A percentile compares a stretch with the other conserved stretches of the same genome.
These are phyloP conservation scores for Bettongia penicillata DNA, from an alignment of 2,113 vertebrate species.

Conservation along the genomic window DNA sequence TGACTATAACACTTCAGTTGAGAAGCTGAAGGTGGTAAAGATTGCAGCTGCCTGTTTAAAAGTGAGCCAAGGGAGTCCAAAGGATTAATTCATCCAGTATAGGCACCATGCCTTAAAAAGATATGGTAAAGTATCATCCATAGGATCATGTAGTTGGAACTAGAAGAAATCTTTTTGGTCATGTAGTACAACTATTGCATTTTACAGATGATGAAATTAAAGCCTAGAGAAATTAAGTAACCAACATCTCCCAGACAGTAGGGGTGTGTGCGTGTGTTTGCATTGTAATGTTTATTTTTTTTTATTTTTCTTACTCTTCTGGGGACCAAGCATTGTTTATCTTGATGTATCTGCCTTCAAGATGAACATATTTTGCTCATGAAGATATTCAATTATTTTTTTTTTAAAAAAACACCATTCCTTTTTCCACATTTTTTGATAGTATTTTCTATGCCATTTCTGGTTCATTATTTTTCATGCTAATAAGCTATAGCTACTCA, in stretches of 20 bases:
- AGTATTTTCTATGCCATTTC: not conserved
- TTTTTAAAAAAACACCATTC: not conserved
- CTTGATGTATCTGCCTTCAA: not conserved
- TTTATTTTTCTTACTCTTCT: not conserved
- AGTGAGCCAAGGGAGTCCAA: not conserved
- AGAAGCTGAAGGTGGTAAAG: not conserved
- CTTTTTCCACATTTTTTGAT: not conserved
- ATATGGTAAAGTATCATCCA: not conserved
- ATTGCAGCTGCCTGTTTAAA: not conserved
- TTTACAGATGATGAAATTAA: not conserved
- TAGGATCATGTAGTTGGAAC: not conserved
- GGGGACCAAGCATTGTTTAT: not conserved
- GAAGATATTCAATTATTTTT: not conserved
- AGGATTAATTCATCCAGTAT: not conserved
- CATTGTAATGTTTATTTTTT: not conserved
- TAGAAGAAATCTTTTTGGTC: not conserved
- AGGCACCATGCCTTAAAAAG: not conserved
- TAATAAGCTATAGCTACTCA: not conserved
- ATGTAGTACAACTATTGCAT: not conserved
- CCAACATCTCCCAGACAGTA: not conserved
- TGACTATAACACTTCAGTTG: not conserved
- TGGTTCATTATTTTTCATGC: not conserved
- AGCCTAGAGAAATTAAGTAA: not conserved
- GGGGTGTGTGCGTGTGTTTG: not conserved
- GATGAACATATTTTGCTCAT: not conserved